These are phyloP conservation scores for Artibeus lituratus DNA, from an alignment of 2,797 vertebrate genomes.

Conservation along the genomic window DNA sequence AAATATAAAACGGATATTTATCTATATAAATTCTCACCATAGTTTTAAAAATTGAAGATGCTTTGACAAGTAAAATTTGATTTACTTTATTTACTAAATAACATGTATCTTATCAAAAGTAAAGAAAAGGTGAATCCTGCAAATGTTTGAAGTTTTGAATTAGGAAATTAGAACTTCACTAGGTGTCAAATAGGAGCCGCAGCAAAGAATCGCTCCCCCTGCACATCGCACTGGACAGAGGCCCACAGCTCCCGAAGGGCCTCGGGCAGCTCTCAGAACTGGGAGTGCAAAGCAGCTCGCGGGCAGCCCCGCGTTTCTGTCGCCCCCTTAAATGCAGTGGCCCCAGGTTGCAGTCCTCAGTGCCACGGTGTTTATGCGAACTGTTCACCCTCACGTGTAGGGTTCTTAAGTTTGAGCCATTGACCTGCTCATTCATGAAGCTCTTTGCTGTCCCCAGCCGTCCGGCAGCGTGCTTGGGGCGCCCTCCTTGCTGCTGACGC, in stretches of 20 bases:
- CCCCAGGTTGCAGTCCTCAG: neutral
- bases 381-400: neutral
- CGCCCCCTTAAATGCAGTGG: neutral
- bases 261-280: neutral
- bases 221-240: neutral
- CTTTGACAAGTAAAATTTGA: neutral
- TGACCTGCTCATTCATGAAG: neutral
- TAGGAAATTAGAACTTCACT: neutral
- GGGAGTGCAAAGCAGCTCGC: neutral
- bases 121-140: neutral
- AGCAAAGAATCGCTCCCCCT: neutral
- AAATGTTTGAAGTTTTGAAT: neutral
- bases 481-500: slow-evolving; percentile 56
- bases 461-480: no score
- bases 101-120: neutral
- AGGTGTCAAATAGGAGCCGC: neutral
- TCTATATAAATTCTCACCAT: neutral
- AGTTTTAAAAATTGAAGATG: slow-evolving; percentile 41
- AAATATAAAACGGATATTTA: neutral
- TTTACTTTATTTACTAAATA: neutral
- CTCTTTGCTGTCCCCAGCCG: neutral
- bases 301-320: neutral
- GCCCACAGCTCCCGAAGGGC: neutral
- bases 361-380: neutral
- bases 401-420: neutral